A percentile compares a stretch with the other conserved stretches of the same genome.
phyloP scores from a whole-genome alignment of 2,797 vertebrate genomes.

The Molossus molossus region DNA sequence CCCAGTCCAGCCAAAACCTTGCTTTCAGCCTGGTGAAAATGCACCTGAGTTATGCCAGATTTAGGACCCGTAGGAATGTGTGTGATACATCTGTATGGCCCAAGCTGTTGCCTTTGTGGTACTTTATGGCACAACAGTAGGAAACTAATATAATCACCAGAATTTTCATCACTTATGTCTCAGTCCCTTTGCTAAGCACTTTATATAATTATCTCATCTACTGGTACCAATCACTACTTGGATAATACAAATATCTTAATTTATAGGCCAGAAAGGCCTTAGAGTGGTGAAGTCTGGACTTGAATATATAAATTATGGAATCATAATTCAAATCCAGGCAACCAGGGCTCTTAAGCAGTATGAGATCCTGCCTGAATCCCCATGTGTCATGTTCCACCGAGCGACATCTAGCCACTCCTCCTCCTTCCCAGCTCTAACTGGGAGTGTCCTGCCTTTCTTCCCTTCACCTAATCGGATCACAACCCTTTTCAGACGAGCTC shows the following conservation, averaged over 20 bases:
- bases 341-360: background rate
- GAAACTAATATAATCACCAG: background rate
- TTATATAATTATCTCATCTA: background rate
- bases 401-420: background rate
- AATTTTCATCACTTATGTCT: background rate
- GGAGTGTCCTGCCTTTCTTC: background rate
- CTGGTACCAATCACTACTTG: background rate
- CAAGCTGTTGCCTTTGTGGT: background rate
- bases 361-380: background rate
- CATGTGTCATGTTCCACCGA: too few species aligned
- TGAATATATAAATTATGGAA: background rate
- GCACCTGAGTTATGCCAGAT: background rate
- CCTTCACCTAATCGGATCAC: background rate
- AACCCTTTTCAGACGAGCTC: background rate
- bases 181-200: background rate
- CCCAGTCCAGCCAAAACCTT: background rate
- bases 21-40: background rate
- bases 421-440: background rate
- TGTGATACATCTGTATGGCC: background rate
- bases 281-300: background rate
- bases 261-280: background rate
- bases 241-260: slow-evolving; percentile 13
- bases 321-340: background rate
- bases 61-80: background rate
- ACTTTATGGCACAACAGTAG: background rate